Evolutionary conservation across 2,888 invertebrate species (phyloP).

Genomic region (Cyclophora albipunctata): DNA sequence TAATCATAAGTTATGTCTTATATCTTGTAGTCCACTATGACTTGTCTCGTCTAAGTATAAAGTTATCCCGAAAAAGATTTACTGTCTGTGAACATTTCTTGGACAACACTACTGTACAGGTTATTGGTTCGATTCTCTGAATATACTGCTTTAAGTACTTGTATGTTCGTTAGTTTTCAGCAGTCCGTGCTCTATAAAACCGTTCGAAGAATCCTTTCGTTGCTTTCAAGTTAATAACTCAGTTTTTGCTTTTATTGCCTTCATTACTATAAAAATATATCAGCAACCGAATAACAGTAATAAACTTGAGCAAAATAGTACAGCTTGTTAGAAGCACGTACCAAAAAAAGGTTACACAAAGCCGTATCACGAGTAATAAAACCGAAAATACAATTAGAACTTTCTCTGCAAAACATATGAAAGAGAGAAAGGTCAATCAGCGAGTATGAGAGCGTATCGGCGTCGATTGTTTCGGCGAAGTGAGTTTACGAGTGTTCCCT

Average conservation of each 20-base stretch:
- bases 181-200: conserved; percentile 67
- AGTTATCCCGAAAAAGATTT: not conserved
- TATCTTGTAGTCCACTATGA: not conserved
- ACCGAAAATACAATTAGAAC: no score
- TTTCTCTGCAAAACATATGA: no score
- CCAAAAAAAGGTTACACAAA: not conserved
- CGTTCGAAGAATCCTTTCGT: conserved; percentile 42
- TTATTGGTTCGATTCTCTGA: conserved; percentile 35
- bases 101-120: conserved; percentile 2
- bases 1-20: no score
- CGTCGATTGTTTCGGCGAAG: conserved; percentile 61
- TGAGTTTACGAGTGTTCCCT: conserved; percentile 56
- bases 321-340: not conserved
- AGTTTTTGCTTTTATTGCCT: no score
- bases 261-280: conserved; percentile 8
- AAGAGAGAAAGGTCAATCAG: conserved; percentile 6
- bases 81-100: conserved; percentile 8
- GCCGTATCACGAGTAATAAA: no score
- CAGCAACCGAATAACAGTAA: no score
- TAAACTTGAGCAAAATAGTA: no score
- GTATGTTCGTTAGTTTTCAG: conserved; percentile 62
- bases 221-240: no score
- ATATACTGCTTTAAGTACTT: conserved; percentile 29
- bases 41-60: not conserved
- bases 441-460: conserved; percentile 8